phyloP scores from a whole-genome alignment of 2,797 vertebrate species.

The Acrossocheilus wenchowensis region DNA sequence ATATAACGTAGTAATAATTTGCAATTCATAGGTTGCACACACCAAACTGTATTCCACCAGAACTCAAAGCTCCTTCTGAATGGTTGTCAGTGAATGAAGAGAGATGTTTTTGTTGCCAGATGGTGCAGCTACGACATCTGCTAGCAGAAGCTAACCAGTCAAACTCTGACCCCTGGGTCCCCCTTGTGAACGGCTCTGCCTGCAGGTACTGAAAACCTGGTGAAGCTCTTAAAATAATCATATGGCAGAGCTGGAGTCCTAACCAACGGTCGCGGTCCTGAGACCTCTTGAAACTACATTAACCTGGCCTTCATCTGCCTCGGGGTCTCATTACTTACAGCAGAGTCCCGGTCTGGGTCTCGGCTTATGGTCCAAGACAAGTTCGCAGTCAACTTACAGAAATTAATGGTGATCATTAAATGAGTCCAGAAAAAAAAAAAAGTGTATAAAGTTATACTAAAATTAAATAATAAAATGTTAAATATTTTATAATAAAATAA shows the following conservation, averaged over 20 bases:
- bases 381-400: neutral
- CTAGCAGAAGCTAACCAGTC: conserved; percentile 15
- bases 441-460: neutral
- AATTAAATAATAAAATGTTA: neutral
- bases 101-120: conserved; percentile 17
- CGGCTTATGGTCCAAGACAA: neutral
- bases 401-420: neutral
- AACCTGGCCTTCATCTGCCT: neutral
- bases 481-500: neutral
- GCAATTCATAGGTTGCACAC: neutral
- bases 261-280: neutral
- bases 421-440: neutral
- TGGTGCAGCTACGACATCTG: neutral
- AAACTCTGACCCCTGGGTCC: neutral
- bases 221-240: conserved; percentile 7
- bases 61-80: neutral
- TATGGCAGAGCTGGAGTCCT: neutral
- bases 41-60: neutral
- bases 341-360: neutral
- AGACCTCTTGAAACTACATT: conserved; percentile 34
- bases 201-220: neutral
- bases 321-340: conserved; percentile 3
- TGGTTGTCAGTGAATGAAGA: neutral
- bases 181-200: neutral
- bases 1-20: neutral